phyloP scores from a whole-genome alignment of 2,797 vertebrate genomes.

The Botia kubotai region DNA sequence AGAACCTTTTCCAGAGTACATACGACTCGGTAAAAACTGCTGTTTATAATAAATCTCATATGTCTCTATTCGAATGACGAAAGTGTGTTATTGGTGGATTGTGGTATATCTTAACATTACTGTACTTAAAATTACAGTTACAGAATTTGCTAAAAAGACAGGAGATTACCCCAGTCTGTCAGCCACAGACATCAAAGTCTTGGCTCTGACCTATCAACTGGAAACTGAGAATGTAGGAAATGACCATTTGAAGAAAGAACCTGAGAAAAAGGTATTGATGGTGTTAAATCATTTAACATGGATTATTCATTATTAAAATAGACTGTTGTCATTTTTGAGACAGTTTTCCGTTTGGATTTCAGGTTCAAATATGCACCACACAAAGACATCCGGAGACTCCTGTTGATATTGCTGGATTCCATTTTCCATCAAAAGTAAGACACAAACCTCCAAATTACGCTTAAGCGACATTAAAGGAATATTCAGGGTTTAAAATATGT shows the following conservation, averaged over 20 bases:
- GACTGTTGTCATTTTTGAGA: neutral
- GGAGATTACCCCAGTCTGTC: constrained; percentile 97
- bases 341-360: constrained; percentile 2
- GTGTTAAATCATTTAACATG: neutral
- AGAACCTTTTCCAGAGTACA: constrained; percentile 82
- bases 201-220: constrained; percentile 91
- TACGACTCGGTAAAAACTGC: constrained; percentile 77
- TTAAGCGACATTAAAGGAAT: neutral
- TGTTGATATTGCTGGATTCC: constrained; percentile 87
- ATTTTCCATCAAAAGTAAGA: constrained; percentile 87
- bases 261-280: constrained; percentile 80
- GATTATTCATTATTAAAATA: neutral
- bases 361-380: constrained; percentile 83
- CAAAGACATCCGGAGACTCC: constrained; percentile 87
- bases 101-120: neutral
- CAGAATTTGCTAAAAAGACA: constrained; percentile 95
- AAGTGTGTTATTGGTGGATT: neutral
- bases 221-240: constrained; percentile 83
- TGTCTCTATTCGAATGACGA: neutral
- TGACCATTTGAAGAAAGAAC: constrained; percentile 83
- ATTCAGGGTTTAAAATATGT: neutral
- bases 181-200: constrained; percentile 90
- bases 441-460: neutral
- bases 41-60: neutral
- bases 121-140: constrained; percentile 76